These are phyloP conservation scores for Myotis davidii DNA, from an alignment of 2,113 vertebrate species.

Conservation along the genomic window DNA sequence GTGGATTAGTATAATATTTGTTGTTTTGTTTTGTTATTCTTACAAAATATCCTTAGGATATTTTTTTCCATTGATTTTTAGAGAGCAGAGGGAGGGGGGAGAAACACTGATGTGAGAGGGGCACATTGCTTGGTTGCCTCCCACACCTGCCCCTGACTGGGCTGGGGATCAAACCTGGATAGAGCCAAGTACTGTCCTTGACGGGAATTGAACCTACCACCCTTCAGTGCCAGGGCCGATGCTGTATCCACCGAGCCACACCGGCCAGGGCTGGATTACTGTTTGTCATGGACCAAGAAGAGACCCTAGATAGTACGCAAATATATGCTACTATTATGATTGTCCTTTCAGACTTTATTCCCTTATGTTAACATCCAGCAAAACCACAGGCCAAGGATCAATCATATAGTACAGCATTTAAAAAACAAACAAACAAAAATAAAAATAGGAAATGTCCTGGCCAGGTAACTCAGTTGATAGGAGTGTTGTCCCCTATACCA, in stretches of 20 bases:
- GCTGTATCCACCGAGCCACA: too few relatives aligned
- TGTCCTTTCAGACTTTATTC: neutral
- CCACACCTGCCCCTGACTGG: too few relatives aligned
- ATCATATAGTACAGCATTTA: too few relatives aligned
- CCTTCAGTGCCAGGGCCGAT: too few relatives aligned
- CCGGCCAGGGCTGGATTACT: neutral
- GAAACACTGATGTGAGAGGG: too few relatives aligned
- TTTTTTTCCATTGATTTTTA: neutral
- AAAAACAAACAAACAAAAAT: neutral
- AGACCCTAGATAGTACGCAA: neutral
- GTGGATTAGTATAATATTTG: neutral
- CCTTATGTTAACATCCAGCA: neutral
- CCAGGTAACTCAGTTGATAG: neutral
- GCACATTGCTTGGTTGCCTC: too few relatives aligned
- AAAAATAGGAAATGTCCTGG: neutral
- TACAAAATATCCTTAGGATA: neutral
- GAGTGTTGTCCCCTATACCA: neutral
- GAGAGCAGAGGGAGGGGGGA: neutral
- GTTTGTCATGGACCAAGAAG: neutral
- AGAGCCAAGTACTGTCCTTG: too few relatives aligned
- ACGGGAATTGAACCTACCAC: too few relatives aligned
- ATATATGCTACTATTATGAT: neutral
- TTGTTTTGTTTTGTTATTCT: neutral
- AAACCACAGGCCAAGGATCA: neutral
- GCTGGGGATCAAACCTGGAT: too few relatives aligned